These are phyloP conservation scores for Conomelus anceps DNA, from an alignment of 2,888 invertebrate species.

Conservation along the genomic window DNA sequence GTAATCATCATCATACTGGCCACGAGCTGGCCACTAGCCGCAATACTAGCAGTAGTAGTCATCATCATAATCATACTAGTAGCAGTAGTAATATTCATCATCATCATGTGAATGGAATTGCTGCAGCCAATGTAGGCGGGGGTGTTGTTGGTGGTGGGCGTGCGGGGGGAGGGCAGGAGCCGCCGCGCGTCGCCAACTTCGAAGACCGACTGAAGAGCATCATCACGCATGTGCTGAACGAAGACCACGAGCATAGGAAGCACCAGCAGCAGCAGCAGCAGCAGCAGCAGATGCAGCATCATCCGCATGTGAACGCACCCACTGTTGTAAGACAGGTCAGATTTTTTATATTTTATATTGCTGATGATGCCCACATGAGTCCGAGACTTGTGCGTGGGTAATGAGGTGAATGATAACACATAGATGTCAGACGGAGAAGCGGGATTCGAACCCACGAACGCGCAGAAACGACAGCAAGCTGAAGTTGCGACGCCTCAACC, in stretches of 20 bases:
- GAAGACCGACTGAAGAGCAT: conserved; percentile 84
- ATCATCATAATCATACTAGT: not conserved
- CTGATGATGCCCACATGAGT: too few species aligned
- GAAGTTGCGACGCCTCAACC: too few species aligned
- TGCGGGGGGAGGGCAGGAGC: conserved; percentile 53
- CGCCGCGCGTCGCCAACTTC: conserved; percentile 80
- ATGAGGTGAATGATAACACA: too few species aligned
- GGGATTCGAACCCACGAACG: too few species aligned
- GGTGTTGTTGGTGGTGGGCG: too few species aligned
- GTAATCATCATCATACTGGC: not conserved
- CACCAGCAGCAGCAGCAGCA: conserved; percentile 42
- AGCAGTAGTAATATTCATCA: not conserved
- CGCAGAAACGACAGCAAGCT: too few species aligned
- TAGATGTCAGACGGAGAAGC: too few species aligned
- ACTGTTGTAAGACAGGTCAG: conserved; percentile 26
- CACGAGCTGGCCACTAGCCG: not conserved
- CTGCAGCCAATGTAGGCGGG: too few species aligned
- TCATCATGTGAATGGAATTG: not conserved
- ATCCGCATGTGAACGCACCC: conserved; percentile 25
- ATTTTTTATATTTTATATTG: too few species aligned
- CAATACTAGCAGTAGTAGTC: conserved; percentile 18
- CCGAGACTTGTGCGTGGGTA: too few species aligned
- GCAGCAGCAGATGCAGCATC: conserved; percentile 35
- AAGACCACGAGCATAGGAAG: conserved; percentile 60
- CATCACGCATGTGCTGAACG: conserved; percentile 78